These are phyloP conservation scores for Cremastinae sp. DNA, from an alignment of 2,888 invertebrate species.

Conservation along the genomic window DNA sequence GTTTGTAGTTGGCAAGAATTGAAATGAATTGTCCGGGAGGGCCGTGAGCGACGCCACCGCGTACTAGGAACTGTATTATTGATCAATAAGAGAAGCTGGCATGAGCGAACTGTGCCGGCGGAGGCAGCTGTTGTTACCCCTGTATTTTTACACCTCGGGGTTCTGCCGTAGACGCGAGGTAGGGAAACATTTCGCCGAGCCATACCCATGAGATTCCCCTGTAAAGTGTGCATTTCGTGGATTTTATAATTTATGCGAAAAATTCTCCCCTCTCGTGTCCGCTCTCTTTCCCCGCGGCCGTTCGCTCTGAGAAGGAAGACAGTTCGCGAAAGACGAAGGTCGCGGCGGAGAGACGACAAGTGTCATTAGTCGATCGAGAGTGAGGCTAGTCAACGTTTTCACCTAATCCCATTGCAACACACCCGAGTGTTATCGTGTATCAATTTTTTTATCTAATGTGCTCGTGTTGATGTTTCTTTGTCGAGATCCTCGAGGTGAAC, in stretches of 20 bases:
- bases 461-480: conserved; percentile 54
- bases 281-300: not conserved
- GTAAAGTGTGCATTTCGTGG: conserved; percentile 2
- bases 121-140: conserved; percentile 76
- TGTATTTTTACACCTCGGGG: conserved; percentile 70
- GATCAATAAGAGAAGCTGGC: conserved; percentile 76
- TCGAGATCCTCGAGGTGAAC: conserved; percentile 41
- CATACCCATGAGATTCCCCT: conserved; percentile 11
- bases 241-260: conserved; percentile 25
- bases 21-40: conserved; percentile 48
- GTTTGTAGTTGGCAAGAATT: conserved; percentile 5
- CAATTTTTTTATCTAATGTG: conserved; percentile 44
- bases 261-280: not conserved
- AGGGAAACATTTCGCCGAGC: conserved; percentile 32
- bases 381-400: conserved; percentile 32
- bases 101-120: conserved; percentile 77
- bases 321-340: conserved; percentile 24
- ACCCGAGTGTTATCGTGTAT: conserved; percentile 40
- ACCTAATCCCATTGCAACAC: conserved; percentile 38
- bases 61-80: conserved; percentile 76
- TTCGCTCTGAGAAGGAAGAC: conserved; percentile 3
- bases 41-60: conserved; percentile 70
- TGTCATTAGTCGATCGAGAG: conserved; percentile 27
- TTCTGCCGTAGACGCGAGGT: conserved; percentile 60
- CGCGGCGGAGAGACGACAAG: conserved; percentile 21